A percentile compares a stretch with the other conserved stretches of the same genome.
These are phyloP conservation scores for Pelvicachromis taeniatus DNA, from an alignment of 2,113 vertebrate genomes.

Conservation along the genomic window DNA sequence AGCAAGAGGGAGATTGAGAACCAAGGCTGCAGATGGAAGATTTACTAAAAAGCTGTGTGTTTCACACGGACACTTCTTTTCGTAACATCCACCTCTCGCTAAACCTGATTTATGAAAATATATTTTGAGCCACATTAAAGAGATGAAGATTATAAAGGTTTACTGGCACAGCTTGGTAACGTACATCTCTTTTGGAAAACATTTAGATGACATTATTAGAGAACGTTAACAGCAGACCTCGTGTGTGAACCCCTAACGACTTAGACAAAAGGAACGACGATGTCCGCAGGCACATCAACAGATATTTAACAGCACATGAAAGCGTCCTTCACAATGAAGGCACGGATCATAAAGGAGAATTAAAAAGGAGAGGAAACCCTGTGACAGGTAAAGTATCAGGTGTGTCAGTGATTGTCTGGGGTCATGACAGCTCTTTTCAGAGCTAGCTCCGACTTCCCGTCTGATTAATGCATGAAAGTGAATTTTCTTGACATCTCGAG, in stretches of 20 bases:
- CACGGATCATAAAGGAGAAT: not conserved
- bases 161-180: not conserved
- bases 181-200: not conserved
- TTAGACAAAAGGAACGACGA: not conserved
- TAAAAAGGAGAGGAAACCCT: conserved; percentile 29
- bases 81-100: not conserved
- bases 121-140: not conserved
- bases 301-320: conserved; percentile 1
- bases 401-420: not conserved
- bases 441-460: not conserved
- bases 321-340: not conserved
- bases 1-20: conserved; percentile 9
- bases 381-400: conserved; percentile 44
- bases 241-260: not conserved
- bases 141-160: not conserved
- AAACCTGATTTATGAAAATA: not conserved
- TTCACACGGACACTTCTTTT: not conserved
- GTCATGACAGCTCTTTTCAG: conserved; percentile 52
- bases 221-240: not conserved
- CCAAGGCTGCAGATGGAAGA: not conserved
- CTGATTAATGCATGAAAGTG: conserved; percentile 34
- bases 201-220: not conserved
- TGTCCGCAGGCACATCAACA: not conserved
- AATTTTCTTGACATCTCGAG: conserved; percentile 43
- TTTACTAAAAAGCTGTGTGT: not conserved